Base-by-base conservation (phyloP, 2,113 vertebrate genomes). In the Mohoua ochrocephala region DNA sequence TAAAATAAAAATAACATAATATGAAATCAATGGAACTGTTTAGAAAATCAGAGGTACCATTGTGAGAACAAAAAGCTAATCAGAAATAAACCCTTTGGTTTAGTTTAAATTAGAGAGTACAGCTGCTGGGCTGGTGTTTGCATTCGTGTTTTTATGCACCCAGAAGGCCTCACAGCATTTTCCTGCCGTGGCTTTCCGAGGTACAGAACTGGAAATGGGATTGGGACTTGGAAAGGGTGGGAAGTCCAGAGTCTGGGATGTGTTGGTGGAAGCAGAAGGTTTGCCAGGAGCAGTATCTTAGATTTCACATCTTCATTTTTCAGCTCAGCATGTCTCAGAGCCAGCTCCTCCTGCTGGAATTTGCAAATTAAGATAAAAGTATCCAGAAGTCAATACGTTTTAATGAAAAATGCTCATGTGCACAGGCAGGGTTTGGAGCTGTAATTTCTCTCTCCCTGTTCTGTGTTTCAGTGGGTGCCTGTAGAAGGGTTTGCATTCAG, bases 151-250 rank as follows among this genome's bases (percentile, higher is more conserved):
- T 39, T 64, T n/a, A 9, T 63, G 74, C 82, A 33, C 8, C 23
- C 14, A 21, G 65, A 26, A 52, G 65, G 41, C 19, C 6, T 39
- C 4, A 4, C 4, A 19, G n/a, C 33, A 15, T 75, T 47, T 80
- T 37, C 18, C 19, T 68, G 53, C n/a, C 50, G 0, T 2, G n/a
- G 19, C 41, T 71, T 83, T n/a, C 33, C 11, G 2, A 26, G 52
- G 87, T 5, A 4, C 42, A 30, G 31, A 37, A 1, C 26, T 42
- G 78, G 50, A 11, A 28, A 20, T 11, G 7, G 1, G 42, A 7
- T 2, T 8, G 5, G 37, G 31, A 3, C 5, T 26, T 11, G 13
- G 28, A 4, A 11, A 1, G 1, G 56, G 28, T 53, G 61, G 41
- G 26, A 26, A 56, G 49, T 10, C 31, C 18, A 1, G 27, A 8